Evolutionary conservation across 2,888 invertebrate species (phyloP).

Genomic region (Lacanobia wlatinum): DNA sequence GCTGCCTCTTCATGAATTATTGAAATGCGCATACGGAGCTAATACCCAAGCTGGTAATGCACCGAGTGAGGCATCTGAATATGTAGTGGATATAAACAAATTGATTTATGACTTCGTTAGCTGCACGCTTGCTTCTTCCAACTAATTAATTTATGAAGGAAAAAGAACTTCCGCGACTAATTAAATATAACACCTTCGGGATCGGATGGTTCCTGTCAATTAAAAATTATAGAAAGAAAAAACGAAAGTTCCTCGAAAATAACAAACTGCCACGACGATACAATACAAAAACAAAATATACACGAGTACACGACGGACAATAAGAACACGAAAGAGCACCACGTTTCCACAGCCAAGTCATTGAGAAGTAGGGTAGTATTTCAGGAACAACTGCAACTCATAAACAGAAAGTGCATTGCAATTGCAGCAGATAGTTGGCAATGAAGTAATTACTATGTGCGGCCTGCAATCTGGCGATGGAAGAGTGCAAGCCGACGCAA

Average conservation of each 20-base stretch:
- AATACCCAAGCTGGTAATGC: slow-evolving; percentile 20
- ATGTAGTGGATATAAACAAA: slow-evolving; percentile 17
- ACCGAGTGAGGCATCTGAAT: slow-evolving; percentile 17
- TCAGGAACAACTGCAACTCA: neutral
- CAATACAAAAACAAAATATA: neutral
- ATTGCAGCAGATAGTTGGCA: slow-evolving; percentile 26
- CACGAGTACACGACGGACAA: neutral
- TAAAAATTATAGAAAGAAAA: slow-evolving; percentile 32
- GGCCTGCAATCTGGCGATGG: slow-evolving; percentile 29
- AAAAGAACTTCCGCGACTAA: slow-evolving; percentile 13
- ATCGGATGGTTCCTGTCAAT: slow-evolving; percentile 20
- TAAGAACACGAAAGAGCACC: neutral
- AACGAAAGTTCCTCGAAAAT: neutral
- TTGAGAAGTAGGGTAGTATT: neutral
- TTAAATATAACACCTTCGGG: slow-evolving; percentile 6
- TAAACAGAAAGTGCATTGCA: slow-evolving; percentile 4
- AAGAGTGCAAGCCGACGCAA: slow-evolving; percentile 38
- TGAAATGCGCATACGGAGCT: slow-evolving; percentile 26
- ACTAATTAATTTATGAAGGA: slow-evolving; percentile 27
- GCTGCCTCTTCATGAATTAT: slow-evolving; percentile 46
- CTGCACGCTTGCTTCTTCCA: slow-evolving; percentile 33
- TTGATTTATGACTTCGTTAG: slow-evolving; percentile 48
- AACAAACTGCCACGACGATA: neutral
- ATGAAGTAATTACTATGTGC: slow-evolving; percentile 47
- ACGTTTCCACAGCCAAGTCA: neutral